phyloP scores from a whole-genome alignment of 2,113 vertebrate genomes.

The Baryphthengus martii region DNA sequence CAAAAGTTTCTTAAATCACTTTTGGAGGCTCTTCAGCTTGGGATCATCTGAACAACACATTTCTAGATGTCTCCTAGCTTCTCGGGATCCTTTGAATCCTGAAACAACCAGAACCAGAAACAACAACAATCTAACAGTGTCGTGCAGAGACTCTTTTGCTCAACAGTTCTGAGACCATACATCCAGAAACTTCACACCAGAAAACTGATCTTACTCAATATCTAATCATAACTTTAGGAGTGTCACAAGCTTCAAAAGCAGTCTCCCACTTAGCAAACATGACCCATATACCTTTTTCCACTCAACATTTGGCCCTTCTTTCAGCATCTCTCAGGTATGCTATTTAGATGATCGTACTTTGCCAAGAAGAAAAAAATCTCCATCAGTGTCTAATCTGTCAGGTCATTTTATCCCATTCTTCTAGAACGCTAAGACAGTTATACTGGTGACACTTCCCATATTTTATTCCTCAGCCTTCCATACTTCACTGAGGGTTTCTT shows the following conservation, averaged over 20 bases:
- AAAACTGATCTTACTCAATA: not conserved
- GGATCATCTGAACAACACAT: not conserved
- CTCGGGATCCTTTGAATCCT: not conserved
- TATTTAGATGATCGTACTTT: not conserved
- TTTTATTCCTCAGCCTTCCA: not conserved
- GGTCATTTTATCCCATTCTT: not conserved
- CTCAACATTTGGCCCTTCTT: not conserved
- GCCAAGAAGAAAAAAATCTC: not conserved
- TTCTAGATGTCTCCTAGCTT: not conserved
- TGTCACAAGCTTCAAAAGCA: not conserved
- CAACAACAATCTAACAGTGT: not conserved
- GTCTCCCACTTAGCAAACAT: not conserved
- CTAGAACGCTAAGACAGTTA: not conserved
- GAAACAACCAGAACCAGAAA: not conserved
- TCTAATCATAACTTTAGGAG: rapidly evolving
- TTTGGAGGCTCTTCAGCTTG: not conserved
- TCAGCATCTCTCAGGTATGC: not conserved
- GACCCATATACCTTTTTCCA: not conserved
- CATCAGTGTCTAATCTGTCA: not conserved
- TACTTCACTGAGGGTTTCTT: not conserved
- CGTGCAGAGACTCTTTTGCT: not conserved
- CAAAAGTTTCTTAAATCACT: not conserved
- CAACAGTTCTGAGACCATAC: not conserved
- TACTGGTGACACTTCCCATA: not conserved
- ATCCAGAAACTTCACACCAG: not conserved